Evolutionary conservation across 64 coral and sea anemone species (phyloP).

Genomic region (Catalaphyllia jardinei): DNA sequence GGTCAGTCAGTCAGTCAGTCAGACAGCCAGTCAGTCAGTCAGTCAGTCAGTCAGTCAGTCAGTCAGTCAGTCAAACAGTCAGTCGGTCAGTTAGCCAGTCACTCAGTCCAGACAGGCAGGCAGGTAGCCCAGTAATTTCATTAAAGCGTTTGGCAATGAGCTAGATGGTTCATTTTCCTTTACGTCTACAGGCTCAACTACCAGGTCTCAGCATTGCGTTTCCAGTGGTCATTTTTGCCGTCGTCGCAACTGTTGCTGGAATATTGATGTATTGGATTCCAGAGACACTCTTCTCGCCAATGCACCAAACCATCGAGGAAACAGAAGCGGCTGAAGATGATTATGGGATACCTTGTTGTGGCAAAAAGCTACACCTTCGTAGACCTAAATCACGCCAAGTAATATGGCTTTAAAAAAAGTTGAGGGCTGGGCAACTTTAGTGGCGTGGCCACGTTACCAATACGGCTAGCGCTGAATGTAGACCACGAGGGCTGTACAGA

Average conservation of each 20-base stretch:
- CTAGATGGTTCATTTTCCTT: not conserved
- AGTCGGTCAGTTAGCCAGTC: too few relatives aligned
- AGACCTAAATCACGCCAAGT: not conserved
- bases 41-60: too few relatives aligned
- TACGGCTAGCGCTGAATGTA: not conserved
- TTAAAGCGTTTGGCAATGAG: too few relatives aligned
- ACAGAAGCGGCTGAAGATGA: not conserved
- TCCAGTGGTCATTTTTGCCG: conserved; percentile 6
- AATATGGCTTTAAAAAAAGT: not conserved
- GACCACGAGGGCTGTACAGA: too few relatives aligned
- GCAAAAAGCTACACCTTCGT: not conserved
- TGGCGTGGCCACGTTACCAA: not conserved
- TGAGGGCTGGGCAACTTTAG: not conserved
- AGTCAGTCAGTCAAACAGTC: too few relatives aligned
- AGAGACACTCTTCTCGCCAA: not conserved
- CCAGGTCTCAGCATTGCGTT: conserved; percentile 17
- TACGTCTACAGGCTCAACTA: not conserved
- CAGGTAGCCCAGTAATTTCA: too few relatives aligned
- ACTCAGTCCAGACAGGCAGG: too few relatives aligned
- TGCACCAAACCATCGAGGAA: conserved; percentile 31
- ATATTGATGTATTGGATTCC: conserved; percentile 11
- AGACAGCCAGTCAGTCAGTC: too few relatives aligned
- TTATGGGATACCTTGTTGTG: conserved; percentile 3
- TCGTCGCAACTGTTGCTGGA: not conserved
- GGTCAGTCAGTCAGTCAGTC: too few relatives aligned